phyloP scores from a whole-genome alignment of 1,140 invertebrate species.

The Drosophila orena region DNA sequence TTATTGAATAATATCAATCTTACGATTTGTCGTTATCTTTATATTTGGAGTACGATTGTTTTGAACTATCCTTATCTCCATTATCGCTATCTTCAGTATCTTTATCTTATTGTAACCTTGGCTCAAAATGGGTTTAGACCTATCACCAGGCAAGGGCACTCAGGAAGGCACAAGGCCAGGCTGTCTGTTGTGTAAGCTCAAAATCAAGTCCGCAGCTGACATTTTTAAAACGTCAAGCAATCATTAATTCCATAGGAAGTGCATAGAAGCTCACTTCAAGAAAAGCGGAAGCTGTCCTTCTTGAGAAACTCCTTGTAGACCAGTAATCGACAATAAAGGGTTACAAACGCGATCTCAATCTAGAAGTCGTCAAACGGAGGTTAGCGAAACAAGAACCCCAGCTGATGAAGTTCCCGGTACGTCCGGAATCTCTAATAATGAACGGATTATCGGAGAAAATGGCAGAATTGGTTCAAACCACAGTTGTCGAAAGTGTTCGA shows the following conservation, averaged over 20 bases:
- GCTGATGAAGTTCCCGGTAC: background rate
- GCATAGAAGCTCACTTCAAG: background rate
- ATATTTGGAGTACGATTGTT: no score
- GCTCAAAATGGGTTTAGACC: background rate
- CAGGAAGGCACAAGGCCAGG: background rate
- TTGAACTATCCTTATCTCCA: no score
- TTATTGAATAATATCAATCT: no score
- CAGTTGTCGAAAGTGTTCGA: no score
- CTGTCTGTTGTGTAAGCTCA: background rate
- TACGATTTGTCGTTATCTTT: no score
- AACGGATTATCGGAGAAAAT: no score
- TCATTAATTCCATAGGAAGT: slow-evolving; percentile 1
- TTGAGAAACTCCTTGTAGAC: no score
- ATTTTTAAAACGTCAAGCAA: background rate
- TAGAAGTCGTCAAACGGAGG: slow-evolving; percentile 1
- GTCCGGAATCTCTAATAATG: no score
- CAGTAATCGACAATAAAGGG: background rate
- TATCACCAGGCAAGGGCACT: background rate
- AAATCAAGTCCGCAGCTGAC: background rate
- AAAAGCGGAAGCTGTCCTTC: no score
- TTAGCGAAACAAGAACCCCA: background rate
- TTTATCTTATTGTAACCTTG: no score
- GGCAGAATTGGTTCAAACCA: no score
- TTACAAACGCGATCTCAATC: background rate
- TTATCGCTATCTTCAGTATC: no score